Evolutionary conservation across 2,797 vertebrate genomes (phyloP).

Genomic region (Dipus sagitta): DNA sequence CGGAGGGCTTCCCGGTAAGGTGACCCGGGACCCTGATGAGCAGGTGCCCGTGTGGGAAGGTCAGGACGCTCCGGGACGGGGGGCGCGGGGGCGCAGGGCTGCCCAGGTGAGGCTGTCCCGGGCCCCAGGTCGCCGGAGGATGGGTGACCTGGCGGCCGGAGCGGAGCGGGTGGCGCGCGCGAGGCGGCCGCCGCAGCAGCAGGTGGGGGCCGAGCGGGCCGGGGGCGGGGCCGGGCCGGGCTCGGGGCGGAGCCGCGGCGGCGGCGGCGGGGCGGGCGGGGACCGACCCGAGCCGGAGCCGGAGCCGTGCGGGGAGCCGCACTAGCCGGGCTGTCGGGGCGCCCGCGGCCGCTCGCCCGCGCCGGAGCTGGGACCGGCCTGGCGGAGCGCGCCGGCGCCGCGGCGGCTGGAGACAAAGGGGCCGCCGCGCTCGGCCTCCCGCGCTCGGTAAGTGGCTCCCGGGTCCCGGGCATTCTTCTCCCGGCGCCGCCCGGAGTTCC

Average conservation of each 20-base stretch:
- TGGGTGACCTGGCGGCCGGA: background rate
- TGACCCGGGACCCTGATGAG: background rate
- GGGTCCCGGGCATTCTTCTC: background rate
- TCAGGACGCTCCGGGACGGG: background rate
- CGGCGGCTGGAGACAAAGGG: conserved; percentile 79
- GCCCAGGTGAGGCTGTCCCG: conserved; percentile 39
- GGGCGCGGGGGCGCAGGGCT: background rate
- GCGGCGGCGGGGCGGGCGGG: conserved; percentile 17
- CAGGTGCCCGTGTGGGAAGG: background rate
- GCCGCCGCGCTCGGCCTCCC: conserved; percentile 57
- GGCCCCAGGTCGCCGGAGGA: background rate
- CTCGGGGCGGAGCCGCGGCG: conserved; percentile 57
- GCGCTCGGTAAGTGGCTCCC: conserved; percentile 49
- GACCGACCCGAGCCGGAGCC: background rate
- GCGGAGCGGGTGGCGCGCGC: background rate
- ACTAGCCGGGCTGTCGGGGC: conserved; percentile 30
- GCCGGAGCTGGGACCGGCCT: conserved; percentile 64
- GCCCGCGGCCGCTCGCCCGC: conserved; percentile 55
- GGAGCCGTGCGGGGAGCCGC: background rate
- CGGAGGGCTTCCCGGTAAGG: background rate
- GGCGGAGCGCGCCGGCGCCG: conserved; percentile 73
- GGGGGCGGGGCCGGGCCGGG: background rate
- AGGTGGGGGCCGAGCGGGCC: conserved; percentile 73
- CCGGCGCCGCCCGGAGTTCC: conserved; percentile 66
- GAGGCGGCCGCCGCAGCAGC: conserved; percentile 52